Evolutionary conservation across 1,140 invertebrate species (phyloP).

Genomic region (Drosophila micromelanica): DNA sequence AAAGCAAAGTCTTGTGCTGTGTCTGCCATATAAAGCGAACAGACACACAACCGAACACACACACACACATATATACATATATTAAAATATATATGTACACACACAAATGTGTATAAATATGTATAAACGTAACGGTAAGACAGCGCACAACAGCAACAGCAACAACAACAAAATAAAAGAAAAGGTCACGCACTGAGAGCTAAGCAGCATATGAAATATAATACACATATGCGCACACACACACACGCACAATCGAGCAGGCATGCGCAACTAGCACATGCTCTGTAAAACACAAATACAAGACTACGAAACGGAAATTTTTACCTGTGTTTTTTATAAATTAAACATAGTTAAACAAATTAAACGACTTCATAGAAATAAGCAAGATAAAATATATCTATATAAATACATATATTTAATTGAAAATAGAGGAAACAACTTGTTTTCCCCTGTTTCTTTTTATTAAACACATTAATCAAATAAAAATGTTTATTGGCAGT

Average conservation of each 20-base stretch:
- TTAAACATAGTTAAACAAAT: no score
- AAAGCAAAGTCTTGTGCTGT: slow-evolving; percentile 65
- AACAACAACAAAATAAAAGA: slow-evolving; percentile 67
- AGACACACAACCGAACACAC: slow-evolving; percentile 33
- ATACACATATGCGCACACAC: slow-evolving; percentile 43
- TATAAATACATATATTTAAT: no score
- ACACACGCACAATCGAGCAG: background rate
- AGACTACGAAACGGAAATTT: background rate
- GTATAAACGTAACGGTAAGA: slow-evolving; percentile 39
- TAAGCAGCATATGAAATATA: slow-evolving; percentile 80
- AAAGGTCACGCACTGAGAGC: slow-evolving; percentile 80
- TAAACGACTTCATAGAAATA: no score
- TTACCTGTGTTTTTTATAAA: no score
- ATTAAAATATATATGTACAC: background rate
- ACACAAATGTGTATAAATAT: background rate
- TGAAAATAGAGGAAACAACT: no score
- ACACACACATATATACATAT: background rate
- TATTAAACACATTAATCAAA: no score
- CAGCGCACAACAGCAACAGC: slow-evolving; percentile 34
- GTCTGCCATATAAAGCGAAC: slow-evolving; percentile 56
- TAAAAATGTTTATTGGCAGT: no score
- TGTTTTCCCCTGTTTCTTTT: no score
- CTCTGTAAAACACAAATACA: background rate
- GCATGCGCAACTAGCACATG: slow-evolving; percentile 27
- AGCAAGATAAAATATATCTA: no score